Base-by-base conservation (phyloP, 2,113 vertebrate genomes). In the Platysternon megacephalum region DNA sequence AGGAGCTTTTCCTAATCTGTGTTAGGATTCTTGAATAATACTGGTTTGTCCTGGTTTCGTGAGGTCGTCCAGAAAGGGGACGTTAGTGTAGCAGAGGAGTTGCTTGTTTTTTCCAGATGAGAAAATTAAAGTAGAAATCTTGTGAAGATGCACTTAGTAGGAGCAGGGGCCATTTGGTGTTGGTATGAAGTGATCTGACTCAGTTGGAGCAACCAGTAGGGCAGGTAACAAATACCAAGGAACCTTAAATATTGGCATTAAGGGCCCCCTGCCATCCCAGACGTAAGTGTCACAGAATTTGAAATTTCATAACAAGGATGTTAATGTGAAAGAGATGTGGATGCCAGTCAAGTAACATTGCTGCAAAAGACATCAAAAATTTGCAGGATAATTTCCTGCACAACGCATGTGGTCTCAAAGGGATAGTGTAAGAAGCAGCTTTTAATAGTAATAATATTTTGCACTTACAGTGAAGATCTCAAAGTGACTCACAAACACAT, bases 361-460 rank as follows among this genome's bases (percentile, higher is more conserved):
- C 84, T 90, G 52, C 87, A 52, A 93, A 86, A 92, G 78, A 76
- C 76, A 92, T 82, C 19, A 91, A 81, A 88, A 89, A 96, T 96
- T 87, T 94, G 78, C 85, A 85, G 92, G 55, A 86, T 96, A 82
- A 83, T 96, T 85, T 22, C 78, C 65, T 89, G 65, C 92, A 68
- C 55, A 79, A 79, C 85, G 92, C 46, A 16, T 52, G 11, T 21
- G 16, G 72, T 93, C 79, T 91, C 72, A 79, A 49, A 53, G 90
- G 87, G 53, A 95, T 79, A 94, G 78, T 95, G 78, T 84, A 52
- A 87, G 84, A 96, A 96, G 87, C 94, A 89, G 82, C 86, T 97
- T 96, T 94, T 55, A 81, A 95, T 96, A 93, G 76, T 0, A 2
- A 1, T 86, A 83, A 56, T 94, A 87, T 86, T 93, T 94, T 61